Evolutionary conservation across 2,797 vertebrate genomes (phyloP), one percentile per base, ranked within the genome.

Genomic region (Oreonectes daqikongensis): DNA sequence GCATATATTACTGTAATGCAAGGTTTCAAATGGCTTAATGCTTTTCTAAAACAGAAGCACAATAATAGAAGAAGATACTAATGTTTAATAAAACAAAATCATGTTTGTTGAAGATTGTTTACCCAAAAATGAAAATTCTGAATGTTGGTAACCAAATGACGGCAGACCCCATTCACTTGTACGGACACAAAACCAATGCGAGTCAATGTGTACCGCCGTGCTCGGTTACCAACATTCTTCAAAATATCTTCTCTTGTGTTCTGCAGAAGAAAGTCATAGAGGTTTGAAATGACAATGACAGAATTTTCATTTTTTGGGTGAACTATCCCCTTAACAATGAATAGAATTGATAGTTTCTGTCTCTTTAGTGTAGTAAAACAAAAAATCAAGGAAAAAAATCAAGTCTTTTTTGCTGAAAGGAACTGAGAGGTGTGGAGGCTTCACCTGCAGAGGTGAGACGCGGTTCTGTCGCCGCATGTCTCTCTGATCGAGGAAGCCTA

Each of bases 391-490:
- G n/a, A n/a, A 30, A 61, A 61, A 32, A 61, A 35, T 61, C 59
- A 69, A 70, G 46, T 26, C 24, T 63, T 44, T 26, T 64, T 26
- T 32, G 9, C 46, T 42, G 10, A 77, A 40, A 14, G 4, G 64
- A 44, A 68, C 7, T n/a, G 52, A 75, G 73, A 75, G 64, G 38
- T n/a, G 42, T 46, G 32, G 52, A 68, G 50, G 46, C 44, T 44
- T 72, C 75, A 78, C 70, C 75, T 74, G 59, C 48, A 61, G 65
- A 67, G 79, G 73, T 72, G 78, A 71, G 53, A 66, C n/a, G 65
- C 67, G 52, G 60, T 55, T 17, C 48, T 61, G 30, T 35, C 59
- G 61, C 12, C 26, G 46, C 20, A 20, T 68, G 79, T 81, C 64
- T 73, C 57, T 63, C 69, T 42, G 75, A 72, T 74, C 28, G 17